phyloP scores from a whole-genome alignment of 35 echinoderm and acorn worm species.

The Chiridota heheva region DNA sequence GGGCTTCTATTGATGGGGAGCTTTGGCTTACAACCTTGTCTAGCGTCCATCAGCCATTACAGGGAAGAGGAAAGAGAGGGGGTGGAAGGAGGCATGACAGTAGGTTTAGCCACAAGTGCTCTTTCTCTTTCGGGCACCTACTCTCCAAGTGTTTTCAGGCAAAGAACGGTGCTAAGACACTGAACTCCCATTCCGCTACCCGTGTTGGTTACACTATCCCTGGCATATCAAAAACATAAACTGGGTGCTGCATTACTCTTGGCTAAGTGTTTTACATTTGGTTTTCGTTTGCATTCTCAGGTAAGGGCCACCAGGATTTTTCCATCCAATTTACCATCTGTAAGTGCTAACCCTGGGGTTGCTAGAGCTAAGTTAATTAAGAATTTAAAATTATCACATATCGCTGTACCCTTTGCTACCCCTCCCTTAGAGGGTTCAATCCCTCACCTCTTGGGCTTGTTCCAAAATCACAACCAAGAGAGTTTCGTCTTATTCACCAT shows the following conservation, averaged over 20 bases:
- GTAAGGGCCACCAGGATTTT: not conserved
- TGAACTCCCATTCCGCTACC: not conserved
- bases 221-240: too few species aligned
- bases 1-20: conserved; percentile 15
- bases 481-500: conserved; percentile 11
- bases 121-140: not conserved
- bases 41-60: not conserved
- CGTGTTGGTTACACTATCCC: not conserved
- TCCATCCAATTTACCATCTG: conserved; percentile 9
- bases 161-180: too few species aligned
- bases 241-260: not conserved
- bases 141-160: not conserved
- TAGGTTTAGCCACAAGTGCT: conserved; percentile 8
- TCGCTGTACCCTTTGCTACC: conserved; percentile 3
- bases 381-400: not conserved
- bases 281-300: not conserved
- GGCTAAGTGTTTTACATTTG: not conserved
- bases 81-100: not conserved
- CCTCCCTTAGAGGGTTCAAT: not conserved
- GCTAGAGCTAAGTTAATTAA: not conserved
- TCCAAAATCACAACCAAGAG: conserved; percentile 2
- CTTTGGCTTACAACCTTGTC: not conserved
- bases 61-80: not conserved
- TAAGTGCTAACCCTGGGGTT: not conserved
- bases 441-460: conserved; percentile 17